Percentiles rank a stretch among this genome's conserved stretches.
Conservation (phyloP, 2,797 vertebrate genomes). For the Buphagus erythrorhynchus region DNA sequence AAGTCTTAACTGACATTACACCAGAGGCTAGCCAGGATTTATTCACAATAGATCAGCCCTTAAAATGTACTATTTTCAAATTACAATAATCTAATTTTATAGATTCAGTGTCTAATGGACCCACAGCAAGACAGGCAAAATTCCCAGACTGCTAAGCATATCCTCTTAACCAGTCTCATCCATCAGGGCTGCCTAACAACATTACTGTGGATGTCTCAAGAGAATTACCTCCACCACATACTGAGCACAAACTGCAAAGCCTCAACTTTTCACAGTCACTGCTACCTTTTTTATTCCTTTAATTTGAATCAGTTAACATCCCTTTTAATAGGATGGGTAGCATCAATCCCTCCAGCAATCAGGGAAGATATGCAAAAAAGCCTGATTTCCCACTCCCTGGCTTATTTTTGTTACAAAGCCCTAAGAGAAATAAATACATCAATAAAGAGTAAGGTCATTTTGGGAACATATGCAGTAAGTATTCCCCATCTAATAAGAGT, state of each 20-base stretch:
- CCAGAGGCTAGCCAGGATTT: not conserved
- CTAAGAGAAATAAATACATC: not conserved
- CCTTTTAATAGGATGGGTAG: not conserved
- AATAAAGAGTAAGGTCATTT: not conserved
- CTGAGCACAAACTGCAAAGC: not conserved
- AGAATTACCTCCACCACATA: not conserved
- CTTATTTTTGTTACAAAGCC: not conserved
- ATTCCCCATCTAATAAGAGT: not conserved
- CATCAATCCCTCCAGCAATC: not conserved
- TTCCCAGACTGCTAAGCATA: not conserved
- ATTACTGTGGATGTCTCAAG: not conserved
- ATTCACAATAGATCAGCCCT: not conserved
- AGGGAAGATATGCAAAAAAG: not conserved
- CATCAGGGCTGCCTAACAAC: not conserved
- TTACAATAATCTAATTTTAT: slow-evolving; percentile 31
- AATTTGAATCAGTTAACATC: not conserved
- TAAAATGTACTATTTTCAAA: slow-evolving; percentile 16
- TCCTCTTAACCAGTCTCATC: not conserved
- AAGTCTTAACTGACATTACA: not conserved
- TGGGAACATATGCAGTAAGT: not conserved
- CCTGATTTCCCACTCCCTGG: not conserved
- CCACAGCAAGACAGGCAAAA: not conserved
- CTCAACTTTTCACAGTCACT: not conserved
- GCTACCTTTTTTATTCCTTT: not conserved
- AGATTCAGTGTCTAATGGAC: not conserved